Conservation (phyloP, 2,888 invertebrate genomes). For the Gibbula magus region DNA sequence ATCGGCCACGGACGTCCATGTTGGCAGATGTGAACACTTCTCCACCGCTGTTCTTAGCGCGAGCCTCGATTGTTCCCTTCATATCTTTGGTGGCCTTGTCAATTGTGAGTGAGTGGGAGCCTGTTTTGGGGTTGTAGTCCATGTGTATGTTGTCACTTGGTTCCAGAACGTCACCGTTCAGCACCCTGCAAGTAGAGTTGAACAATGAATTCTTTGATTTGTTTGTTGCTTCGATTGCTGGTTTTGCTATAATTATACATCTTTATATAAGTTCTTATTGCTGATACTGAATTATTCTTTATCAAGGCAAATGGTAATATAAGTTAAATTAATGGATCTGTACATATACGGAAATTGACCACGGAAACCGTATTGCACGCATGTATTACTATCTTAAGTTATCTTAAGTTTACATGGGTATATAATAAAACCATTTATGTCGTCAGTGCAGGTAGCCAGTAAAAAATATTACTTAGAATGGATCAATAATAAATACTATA, state of each 20-base stretch:
- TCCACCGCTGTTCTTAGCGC: conserved; percentile 84
- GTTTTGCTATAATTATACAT: too few species aligned
- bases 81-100: conserved; percentile 85
- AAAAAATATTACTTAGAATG: too few species aligned
- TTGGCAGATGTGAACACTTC: conserved; percentile 79
- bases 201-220: neutral
- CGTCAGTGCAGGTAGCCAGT: too few species aligned
- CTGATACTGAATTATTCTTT: too few species aligned
- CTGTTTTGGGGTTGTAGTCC: conserved; percentile 71
- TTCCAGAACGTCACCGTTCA: conserved; percentile 70
- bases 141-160: conserved; percentile 63
- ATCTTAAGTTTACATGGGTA: too few species aligned
- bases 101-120: conserved; percentile 81
- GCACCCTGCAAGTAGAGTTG: conserved; percentile 49
- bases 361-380: too few species aligned
- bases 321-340: neutral
- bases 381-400: too few species aligned
- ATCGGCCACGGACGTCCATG: conserved; percentile 73
- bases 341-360: too few species aligned
- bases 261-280: too few species aligned
- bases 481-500: too few species aligned
- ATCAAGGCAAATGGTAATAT: neutral
- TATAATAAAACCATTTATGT: too few species aligned
- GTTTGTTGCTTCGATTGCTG: too few species aligned
- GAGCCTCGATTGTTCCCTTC: conserved; percentile 83